Percentiles rank a stretch among this genome's conserved stretches.
Evolutionary conservation across 2,888 invertebrate genomes (phyloP).

Genomic region (Scaptomyza tumidula): DNA sequence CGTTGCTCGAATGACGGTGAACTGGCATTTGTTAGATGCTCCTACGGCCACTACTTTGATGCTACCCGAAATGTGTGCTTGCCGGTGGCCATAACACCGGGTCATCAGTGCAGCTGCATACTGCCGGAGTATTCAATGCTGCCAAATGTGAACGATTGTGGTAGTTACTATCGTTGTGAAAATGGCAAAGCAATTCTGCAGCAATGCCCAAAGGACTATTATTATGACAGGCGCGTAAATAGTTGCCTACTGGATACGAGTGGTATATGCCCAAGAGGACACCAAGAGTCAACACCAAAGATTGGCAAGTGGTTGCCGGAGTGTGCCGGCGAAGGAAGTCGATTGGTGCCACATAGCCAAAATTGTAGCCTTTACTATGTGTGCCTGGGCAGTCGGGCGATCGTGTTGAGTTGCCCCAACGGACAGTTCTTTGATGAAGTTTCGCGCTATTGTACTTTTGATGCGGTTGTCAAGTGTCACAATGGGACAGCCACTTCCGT

Average conservation of each 20-base stretch:
- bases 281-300: neutral
- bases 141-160: constrained; percentile 14
- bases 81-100: constrained; percentile 44
- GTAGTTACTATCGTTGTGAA: constrained; percentile 21
- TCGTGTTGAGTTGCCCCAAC: constrained; percentile 57
- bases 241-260: constrained; percentile 21
- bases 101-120: constrained; percentile 69
- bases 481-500: neutral
- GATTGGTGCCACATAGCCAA: constrained; percentile 43
- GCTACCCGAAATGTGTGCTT: constrained; percentile 42
- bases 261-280: neutral
- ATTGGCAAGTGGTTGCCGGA: constrained; percentile 8
- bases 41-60: constrained; percentile 26
- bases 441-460: constrained; percentile 9
- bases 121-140: constrained; percentile 57
- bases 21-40: constrained; percentile 8
- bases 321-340: constrained; percentile 41
- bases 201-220: constrained; percentile 57
- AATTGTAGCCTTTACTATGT: constrained; percentile 55
- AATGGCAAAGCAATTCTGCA: constrained; percentile 40
- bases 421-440: constrained; percentile 20
- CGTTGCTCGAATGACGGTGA: constrained; percentile 16
- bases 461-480: constrained; percentile 6
- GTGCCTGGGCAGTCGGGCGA: constrained; percentile 55
- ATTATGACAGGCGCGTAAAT: constrained; percentile 45